phyloP scores from a whole-genome alignment of 2,797 vertebrate genomes.

The Alectoris magna region DNA sequence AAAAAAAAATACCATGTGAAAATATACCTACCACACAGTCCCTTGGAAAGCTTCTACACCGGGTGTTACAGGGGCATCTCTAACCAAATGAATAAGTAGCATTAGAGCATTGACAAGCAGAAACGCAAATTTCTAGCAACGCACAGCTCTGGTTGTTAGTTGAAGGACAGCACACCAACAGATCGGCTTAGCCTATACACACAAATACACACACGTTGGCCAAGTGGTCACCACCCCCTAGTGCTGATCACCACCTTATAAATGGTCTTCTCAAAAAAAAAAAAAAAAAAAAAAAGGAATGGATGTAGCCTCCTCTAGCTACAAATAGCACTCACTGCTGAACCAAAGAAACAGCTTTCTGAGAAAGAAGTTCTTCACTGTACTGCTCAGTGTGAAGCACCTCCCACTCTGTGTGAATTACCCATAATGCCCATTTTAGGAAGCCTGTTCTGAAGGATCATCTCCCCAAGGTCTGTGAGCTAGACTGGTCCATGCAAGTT shows the following conservation, averaged over 20 bases:
- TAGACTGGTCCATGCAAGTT: neutral
- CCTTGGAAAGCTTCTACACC: neutral
- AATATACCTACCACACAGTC: rapidly evolving
- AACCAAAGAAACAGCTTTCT: neutral
- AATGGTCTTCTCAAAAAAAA: neutral
- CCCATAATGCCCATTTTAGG: neutral
- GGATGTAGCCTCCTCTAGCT: neutral
- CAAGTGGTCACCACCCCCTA: neutral
- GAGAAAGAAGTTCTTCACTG: neutral
- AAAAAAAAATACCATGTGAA: neutral
- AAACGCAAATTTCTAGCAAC: neutral
- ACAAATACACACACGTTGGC: neutral
- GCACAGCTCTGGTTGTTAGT: neutral
- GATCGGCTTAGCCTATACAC: neutral
- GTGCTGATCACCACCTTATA: neutral
- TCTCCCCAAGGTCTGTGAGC: neutral
- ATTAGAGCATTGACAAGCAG: neutral
- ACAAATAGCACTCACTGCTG: neutral
- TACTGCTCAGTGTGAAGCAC: neutral
- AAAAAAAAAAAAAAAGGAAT: neutral
- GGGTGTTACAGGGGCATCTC: neutral
- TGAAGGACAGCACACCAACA: neutral
- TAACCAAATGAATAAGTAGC: neutral
- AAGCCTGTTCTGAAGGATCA: neutral
- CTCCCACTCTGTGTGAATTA: neutral